Evolutionary conservation across 2,113 vertebrate genomes (phyloP).

Genomic region (Hemiscyllium ocellatum): DNA sequence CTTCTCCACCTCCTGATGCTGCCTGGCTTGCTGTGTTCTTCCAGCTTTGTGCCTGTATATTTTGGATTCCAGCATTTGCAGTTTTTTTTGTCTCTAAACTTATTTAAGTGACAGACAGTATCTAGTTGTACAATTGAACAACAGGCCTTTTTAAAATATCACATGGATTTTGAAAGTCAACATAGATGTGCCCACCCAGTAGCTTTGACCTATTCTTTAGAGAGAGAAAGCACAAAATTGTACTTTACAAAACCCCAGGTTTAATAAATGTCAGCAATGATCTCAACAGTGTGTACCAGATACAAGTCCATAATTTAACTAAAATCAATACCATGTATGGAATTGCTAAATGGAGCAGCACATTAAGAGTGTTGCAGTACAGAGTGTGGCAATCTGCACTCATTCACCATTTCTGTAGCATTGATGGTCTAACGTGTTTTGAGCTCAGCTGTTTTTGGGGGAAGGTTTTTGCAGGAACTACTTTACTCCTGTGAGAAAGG

Average conservation of each 20-base stretch:
- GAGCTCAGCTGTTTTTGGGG: background rate
- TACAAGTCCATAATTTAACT: background rate
- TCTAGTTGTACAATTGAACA: background rate
- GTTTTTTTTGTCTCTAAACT: background rate
- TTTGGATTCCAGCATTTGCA: no score
- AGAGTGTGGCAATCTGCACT: background rate
- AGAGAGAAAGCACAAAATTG: background rate
- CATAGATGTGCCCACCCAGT: background rate
- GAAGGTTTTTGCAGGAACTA: background rate
- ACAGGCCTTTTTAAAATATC: background rate
- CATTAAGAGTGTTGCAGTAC: background rate
- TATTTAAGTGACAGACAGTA: background rate
- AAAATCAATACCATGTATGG: background rate
- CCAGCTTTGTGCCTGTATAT: no score
- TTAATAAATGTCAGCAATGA: background rate
- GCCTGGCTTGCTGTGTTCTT: no score
- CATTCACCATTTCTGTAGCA: background rate
- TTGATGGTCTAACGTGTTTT: background rate
- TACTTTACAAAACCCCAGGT: background rate
- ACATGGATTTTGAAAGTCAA: background rate
- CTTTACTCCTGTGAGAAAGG: background rate
- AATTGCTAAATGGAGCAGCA: background rate
- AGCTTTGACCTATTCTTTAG: background rate
- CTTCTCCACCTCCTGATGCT: no score
- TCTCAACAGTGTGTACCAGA: background rate